These are phyloP conservation scores for Tyto alba DNA, from an alignment of 2,113 vertebrate genomes.

Conservation along the genomic window DNA sequence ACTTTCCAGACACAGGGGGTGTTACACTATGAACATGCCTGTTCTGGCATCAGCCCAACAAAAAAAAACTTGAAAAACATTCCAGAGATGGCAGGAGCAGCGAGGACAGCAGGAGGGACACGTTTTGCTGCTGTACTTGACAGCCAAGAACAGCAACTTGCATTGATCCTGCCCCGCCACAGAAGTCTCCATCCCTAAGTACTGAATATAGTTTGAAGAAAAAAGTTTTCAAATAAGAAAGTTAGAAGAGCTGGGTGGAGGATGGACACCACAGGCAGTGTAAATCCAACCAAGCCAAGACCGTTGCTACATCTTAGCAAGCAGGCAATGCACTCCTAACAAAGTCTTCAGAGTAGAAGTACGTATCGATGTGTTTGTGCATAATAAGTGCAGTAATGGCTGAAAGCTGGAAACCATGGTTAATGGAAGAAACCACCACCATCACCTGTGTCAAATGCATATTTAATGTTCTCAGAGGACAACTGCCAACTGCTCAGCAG, in stretches of 20 bases:
- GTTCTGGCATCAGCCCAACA: background rate
- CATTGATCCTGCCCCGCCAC: background rate
- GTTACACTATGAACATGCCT: accelerated
- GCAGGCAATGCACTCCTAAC: background rate
- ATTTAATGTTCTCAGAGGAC: background rate
- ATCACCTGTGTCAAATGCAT: constrained; percentile 22
- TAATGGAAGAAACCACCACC: background rate
- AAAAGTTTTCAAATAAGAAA: background rate
- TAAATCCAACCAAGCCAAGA: background rate
- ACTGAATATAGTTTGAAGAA: background rate
- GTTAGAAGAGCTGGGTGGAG: background rate
- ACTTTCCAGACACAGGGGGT: background rate
- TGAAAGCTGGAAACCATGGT: background rate
- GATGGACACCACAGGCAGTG: background rate
- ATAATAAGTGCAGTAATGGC: background rate
- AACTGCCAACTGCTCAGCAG: constrained; percentile 5
- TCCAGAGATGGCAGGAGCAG: background rate
- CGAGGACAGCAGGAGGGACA: background rate
- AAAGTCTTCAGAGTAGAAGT: background rate
- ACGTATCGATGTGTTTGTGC: too few species aligned
- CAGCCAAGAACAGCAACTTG: background rate
- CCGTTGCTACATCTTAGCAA: background rate
- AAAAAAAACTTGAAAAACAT: background rate
- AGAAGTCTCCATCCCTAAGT: background rate
- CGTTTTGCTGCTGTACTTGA: background rate